A percentile compares a stretch with the other conserved stretches of the same genome.
Conservation (phyloP, 2,888 invertebrate species). For the Proisotoma minuta region DNA sequence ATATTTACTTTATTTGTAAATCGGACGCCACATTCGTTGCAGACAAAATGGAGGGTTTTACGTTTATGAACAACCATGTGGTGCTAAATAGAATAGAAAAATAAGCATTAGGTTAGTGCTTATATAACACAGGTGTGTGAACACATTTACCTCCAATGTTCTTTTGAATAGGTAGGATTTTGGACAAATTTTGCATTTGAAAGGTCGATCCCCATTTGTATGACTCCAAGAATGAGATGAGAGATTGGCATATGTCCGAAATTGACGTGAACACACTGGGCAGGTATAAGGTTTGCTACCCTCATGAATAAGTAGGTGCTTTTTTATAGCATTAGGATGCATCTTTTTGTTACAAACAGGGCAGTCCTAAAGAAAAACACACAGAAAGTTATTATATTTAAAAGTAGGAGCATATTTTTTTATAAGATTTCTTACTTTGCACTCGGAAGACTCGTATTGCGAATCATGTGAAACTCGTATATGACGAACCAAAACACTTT, state of each 20-base stretch:
- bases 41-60: slow-evolving; percentile 76
- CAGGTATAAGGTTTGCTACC: slow-evolving; percentile 73
- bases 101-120: slow-evolving; percentile 5
- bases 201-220: slow-evolving; percentile 75
- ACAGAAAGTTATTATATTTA: not conserved
- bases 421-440: slow-evolving; percentile 57
- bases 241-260: slow-evolving; percentile 85
- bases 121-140: not conserved
- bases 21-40: slow-evolving; percentile 83
- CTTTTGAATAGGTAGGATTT: slow-evolving; percentile 77
- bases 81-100: slow-evolving; percentile 30
- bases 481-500: slow-evolving; percentile 75
- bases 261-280: slow-evolving; percentile 75
- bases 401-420: not conserved
- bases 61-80: slow-evolving; percentile 78
- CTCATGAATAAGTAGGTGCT: slow-evolving; percentile 73
- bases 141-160: slow-evolving; percentile 63
- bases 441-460: slow-evolving; percentile 63
- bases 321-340: slow-evolving; percentile 70
- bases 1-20: slow-evolving; percentile 79
- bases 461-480: slow-evolving; percentile 74
- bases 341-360: slow-evolving; percentile 74
- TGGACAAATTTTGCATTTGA: slow-evolving; percentile 75
- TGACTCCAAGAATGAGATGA: slow-evolving; percentile 87
- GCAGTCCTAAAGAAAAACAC: slow-evolving; percentile 55